Evolutionary conservation across 2,113 vertebrate species (phyloP), one percentile per base, ranked within the genome.

Genomic region (Dicrurus megarhynchus): DNA sequence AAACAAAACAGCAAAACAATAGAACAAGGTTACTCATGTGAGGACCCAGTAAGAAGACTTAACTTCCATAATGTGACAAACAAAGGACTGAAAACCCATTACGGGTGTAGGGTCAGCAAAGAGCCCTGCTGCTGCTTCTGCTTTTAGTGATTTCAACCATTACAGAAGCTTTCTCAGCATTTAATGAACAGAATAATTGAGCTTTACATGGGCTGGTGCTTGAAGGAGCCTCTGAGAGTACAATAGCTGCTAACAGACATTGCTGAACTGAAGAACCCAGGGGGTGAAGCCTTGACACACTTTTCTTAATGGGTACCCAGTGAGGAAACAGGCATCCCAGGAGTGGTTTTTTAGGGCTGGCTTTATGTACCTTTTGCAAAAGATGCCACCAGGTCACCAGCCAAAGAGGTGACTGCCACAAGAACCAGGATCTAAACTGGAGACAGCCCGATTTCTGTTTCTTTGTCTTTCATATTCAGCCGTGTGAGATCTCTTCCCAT

Each of bases 111-210:
- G 46, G 46, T 93, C 67, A 91, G 47, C 39, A 85, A 85, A 61
- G 3, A 57, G 9, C 42, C 24, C 37, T 64, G n/a, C 11, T 4
- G 4, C 35, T 42, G 3, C 47, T 77, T 16, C 28, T 85, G 20
- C 56, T 53, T 67, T 76, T 35, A 84, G 32, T 39, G 16, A 42
- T 87, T 87, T 85, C 65, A 83, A 30, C n/a, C 26, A 47, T 27
- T 80, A 65, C 52, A 85, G 55, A 84, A 64, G 37, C 4, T 85
- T 92, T 79, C 78, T 80, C 59, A 63, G 37, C 35, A 35, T 80
- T 82, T 90, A 80, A 80, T 91, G 78, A 91, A 65, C 30, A 79
- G 59, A 79, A 87, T 47, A 94, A 93, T 67, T 50, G 74, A 85
- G 32, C 42, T 80, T 59, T 90, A 69, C 26, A 65, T 61, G 46